phyloP scores from a whole-genome alignment of 2,797 vertebrate genomes.

The Carapus acus region DNA sequence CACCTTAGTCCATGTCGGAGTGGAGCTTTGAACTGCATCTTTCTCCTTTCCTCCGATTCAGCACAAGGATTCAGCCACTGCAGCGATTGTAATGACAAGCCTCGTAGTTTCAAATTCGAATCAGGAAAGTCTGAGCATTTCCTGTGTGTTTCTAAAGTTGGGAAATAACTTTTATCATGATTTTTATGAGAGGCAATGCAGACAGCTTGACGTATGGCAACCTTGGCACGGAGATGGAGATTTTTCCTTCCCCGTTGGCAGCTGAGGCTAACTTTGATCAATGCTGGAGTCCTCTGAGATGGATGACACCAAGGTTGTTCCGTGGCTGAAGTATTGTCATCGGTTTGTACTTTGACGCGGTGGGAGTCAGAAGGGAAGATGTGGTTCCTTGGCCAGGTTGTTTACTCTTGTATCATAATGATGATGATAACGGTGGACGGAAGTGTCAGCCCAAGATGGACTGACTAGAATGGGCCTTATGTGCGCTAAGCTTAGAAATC shows the following conservation, averaged over 20 bases:
- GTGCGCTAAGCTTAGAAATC: background rate
- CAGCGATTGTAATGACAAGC: conserved; percentile 42
- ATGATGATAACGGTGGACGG: background rate
- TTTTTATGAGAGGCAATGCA: conserved; percentile 12
- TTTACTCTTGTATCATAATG: background rate
- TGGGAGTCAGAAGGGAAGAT: background rate
- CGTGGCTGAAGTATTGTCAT: conserved; percentile 8
- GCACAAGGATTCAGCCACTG: conserved; percentile 40
- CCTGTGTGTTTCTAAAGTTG: too few relatives aligned
- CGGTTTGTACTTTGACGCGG: conserved; percentile 1
- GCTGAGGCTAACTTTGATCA: conserved; percentile 23
- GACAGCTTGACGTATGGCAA: conserved; percentile 33
- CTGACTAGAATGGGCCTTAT: conserved; percentile 3
- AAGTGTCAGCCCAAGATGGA: conserved; percentile 1
- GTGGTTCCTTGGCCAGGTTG: background rate
- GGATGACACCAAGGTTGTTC: conserved; percentile 14
- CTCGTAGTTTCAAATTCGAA: conserved; percentile 28
- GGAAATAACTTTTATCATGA: too few relatives aligned
- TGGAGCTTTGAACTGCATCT: conserved; percentile 49
- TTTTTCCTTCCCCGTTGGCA: conserved; percentile 20
- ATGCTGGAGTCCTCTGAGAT: background rate
- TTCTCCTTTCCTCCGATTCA: conserved; percentile 39
- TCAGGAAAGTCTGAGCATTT: conserved; percentile 13
- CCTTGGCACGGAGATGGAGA: conserved; percentile 29
- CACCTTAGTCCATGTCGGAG: conserved; percentile 37